These are phyloP conservation scores for Cyprinus carpio DNA, from an alignment of 2,113 vertebrate species.

Conservation along the genomic window DNA sequence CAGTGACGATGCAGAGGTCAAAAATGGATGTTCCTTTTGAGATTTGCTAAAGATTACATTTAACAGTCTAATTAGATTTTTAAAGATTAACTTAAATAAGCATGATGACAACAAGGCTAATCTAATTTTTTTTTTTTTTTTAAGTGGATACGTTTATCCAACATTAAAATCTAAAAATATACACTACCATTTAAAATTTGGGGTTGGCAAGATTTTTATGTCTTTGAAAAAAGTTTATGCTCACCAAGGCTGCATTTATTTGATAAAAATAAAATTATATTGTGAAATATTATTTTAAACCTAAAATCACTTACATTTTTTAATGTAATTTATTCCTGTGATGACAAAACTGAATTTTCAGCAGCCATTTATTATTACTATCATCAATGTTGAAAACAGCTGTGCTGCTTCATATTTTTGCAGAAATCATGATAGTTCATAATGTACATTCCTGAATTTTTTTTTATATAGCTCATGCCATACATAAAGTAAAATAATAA, in stretches of 20 bases:
- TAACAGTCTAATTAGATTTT: neutral
- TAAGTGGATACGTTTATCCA: neutral
- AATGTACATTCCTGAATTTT: no score
- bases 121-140: no score
- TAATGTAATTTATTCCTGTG: neutral
- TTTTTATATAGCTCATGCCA: no score
- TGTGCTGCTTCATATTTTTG: neutral
- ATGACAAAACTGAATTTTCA: neutral
- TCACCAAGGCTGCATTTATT: neutral
- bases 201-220: no score
- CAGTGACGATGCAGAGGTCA: neutral
- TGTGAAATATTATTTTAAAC: neutral
- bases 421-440: no score
- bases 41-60: neutral
- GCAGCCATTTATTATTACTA: no score
- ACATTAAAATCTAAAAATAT: neutral
- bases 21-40: neutral
- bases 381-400: no score
- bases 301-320: no score
- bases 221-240: neutral
- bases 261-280: neutral
- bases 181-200: no score
- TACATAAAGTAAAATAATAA: no score
- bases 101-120: neutral
- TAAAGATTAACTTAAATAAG: neutral